Evolutionary conservation across 2,113 vertebrate genomes (phyloP), one percentile per base, ranked within the genome.

Genomic region (Eonycteris spelaea): DNA sequence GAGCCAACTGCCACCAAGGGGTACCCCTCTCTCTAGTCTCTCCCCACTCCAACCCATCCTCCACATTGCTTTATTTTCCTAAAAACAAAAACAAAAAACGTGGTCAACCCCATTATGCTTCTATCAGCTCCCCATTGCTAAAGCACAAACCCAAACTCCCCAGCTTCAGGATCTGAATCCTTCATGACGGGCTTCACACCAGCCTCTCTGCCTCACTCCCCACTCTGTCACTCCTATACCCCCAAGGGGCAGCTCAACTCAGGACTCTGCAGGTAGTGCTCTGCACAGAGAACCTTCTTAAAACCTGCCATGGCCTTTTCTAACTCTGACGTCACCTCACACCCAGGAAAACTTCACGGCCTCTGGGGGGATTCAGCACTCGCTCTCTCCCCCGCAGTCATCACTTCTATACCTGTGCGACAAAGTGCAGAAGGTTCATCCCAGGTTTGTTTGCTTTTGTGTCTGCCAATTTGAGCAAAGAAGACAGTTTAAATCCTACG

Each of bases 361-460:
- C 40, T 68, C 70, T 43, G 13, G 0, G 7, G n/a, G 57, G 3
- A 16, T 7, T 33, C 65, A 6, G 5, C 1, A 2, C 9, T 4
- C 13, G 14, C 71, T 14, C 22, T 51, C 68, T 78, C 59, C 63
- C 53, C 57, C 10, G n/a, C 8, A 75, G 24, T 30, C 96, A 91
- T 61, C 93, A 3, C 30, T 90, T 93, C 97, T 96, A 90, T 96
- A 99, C 99, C 99, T 99, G 99, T 87, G 99, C 99, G 13, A 99
- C 99, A 98, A 99, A 99, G 98, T 99, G 99, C 96, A 99, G 98
- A 96, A 99, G 99, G 96, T 99, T 99, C 99, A 99, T 99, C 79
- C 99, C 99, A 6, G 99, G 99, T 95, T 99, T 99, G 98, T 99
- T 99, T 96, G 99, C 99, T 98, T 99, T 99, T 18, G 99, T 99